Evolutionary conservation across 2,888 invertebrate genomes (phyloP).

Genomic region (Agriopis marginaria): DNA sequence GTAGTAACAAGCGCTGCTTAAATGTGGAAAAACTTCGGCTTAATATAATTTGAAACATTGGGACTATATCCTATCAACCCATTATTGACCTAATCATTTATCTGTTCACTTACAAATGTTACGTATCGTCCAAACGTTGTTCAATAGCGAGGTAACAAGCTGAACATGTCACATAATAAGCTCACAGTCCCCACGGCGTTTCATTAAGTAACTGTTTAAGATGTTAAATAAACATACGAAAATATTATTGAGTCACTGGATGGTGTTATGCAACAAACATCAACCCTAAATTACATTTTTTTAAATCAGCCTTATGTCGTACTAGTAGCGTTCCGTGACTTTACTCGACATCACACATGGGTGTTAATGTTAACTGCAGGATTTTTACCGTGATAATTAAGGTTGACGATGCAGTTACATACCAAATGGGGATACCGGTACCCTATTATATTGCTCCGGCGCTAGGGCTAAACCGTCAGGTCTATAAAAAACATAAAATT

Average conservation of each 20-base stretch:
- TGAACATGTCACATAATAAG: conserved; percentile 71
- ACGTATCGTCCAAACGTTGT: conserved; percentile 33
- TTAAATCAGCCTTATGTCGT: neutral
- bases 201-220: conserved; percentile 83
- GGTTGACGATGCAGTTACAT: too few species aligned
- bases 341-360: neutral
- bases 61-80: too few species aligned
- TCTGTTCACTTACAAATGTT: conserved; percentile 34
- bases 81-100: neutral
- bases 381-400: too few species aligned
- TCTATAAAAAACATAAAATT: too few species aligned
- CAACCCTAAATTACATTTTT: neutral
- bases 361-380: too few species aligned
- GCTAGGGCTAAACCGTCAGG: too few species aligned
- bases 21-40: too few species aligned
- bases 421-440: too few species aligned
- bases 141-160: conserved; percentile 56
- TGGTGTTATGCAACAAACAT: conserved; percentile 53
- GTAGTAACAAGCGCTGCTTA: too few species aligned
- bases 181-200: conserved; percentile 65
- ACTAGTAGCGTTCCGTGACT: neutral
- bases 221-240: conserved; percentile 83
- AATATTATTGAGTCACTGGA: conserved; percentile 82
- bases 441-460: too few species aligned
- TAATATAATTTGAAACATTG: neutral